phyloP scores from a whole-genome alignment of 2,113 vertebrate genomes.

The Hipposideros armiger region DNA sequence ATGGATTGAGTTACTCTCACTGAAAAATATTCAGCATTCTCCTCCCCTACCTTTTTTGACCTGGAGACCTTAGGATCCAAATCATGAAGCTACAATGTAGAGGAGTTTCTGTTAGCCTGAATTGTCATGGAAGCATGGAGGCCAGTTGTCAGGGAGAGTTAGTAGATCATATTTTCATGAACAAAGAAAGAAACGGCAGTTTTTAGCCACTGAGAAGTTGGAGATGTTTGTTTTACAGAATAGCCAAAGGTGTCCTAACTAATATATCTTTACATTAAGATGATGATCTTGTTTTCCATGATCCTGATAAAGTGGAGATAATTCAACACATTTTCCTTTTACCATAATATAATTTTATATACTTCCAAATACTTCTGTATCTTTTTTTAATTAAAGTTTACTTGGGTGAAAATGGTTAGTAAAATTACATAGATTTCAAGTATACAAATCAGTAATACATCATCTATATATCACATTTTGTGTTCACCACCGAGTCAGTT shows the following conservation, averaged over 20 bases:
- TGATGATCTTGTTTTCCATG: background rate
- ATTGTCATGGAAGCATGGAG: background rate
- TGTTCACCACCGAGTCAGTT: too few species aligned
- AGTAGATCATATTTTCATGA: background rate
- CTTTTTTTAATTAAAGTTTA: background rate
- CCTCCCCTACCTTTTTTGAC: background rate
- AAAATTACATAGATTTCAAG: too few species aligned
- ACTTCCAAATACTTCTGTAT: background rate
- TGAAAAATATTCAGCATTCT: background rate
- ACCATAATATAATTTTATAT: background rate
- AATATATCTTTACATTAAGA: background rate
- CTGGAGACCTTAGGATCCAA: background rate
- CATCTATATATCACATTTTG: too few species aligned
- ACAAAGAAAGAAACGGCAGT: background rate
- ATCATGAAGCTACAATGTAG: background rate
- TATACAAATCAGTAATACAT: too few species aligned
- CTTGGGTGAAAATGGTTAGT: too few species aligned
- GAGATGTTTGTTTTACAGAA: background rate
- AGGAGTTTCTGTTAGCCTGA: background rate
- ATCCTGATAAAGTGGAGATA: background rate
- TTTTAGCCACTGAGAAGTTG: background rate
- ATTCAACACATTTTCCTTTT: background rate
- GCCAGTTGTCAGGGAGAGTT: background rate
- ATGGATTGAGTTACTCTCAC: background rate
- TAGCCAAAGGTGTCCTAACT: background rate